phyloP scores from a whole-genome alignment of 2,113 vertebrate genomes.

The Melanocharis versteri region DNA sequence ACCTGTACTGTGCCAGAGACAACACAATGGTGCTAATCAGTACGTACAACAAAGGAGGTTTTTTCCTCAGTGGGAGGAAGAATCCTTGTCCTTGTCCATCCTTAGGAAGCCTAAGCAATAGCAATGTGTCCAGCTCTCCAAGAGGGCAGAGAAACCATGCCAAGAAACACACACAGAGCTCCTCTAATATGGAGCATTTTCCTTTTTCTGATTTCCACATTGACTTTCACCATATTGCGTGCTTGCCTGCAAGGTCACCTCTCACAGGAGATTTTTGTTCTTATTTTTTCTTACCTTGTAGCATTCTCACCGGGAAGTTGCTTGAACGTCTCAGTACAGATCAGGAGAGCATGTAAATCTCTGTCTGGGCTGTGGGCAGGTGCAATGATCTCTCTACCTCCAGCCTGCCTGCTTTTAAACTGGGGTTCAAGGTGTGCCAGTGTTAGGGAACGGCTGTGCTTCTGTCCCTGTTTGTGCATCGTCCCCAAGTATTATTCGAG shows the following conservation, averaged over 20 bases:
- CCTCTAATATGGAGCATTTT: accelerated
- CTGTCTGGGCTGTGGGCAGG: accelerated
- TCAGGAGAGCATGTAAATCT: not conserved
- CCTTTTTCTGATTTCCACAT: not conserved
- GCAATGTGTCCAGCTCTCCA: not conserved
- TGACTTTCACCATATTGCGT: accelerated
- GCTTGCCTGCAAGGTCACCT: not conserved
- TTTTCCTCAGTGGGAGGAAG: not conserved
- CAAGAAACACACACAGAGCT: not conserved
- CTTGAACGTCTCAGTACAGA: accelerated
- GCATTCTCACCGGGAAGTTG: accelerated
- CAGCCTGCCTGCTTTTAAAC: not conserved
- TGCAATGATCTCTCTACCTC: not conserved
- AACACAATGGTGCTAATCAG: not conserved
- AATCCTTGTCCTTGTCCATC: not conserved
- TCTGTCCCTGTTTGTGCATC: not conserved
- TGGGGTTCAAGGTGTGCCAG: not conserved
- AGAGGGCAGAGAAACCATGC: not conserved
- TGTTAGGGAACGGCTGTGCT: not conserved
- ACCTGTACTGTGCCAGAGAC: not conserved
- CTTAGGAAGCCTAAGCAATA: not conserved
- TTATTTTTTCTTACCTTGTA: not conserved
- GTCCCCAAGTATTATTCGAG: not conserved
- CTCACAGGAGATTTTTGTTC: not conserved
- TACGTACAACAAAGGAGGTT: accelerated